A percentile compares a stretch with the other conserved stretches of the same genome.
phyloP scores from a whole-genome alignment of 2,888 invertebrate genomes.

The Onchidella celtica region DNA sequence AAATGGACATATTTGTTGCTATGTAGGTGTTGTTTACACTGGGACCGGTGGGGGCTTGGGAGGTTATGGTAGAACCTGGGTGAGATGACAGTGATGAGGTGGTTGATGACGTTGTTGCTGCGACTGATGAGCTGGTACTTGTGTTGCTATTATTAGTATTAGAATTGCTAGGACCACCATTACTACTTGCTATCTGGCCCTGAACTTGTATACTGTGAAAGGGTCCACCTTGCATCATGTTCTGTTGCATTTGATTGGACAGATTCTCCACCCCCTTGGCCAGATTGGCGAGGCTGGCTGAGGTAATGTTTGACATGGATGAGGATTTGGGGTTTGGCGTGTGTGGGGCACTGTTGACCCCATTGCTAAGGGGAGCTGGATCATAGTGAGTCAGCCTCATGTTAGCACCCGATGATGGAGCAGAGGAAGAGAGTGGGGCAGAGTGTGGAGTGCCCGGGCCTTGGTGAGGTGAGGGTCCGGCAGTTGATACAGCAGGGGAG shows the following conservation, averaged over 20 bases:
- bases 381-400: constrained; percentile 76
- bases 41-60: constrained; percentile 11
- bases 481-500: constrained; percentile 67
- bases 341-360: constrained; percentile 55
- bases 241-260: constrained; percentile 79
- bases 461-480: constrained; percentile 54
- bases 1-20: constrained; percentile 34
- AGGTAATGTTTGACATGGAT: constrained; percentile 78
- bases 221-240: constrained; percentile 80
- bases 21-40: constrained; percentile 42
- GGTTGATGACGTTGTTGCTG: constrained; percentile 7
- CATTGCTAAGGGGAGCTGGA: constrained; percentile 60
- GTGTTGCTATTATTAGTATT: not conserved
- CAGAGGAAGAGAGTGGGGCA: constrained; percentile 25
- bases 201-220: constrained; percentile 80
- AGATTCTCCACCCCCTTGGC: constrained; percentile 79
- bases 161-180: not conserved
- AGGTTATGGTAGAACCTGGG: not conserved
- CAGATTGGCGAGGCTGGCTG: constrained; percentile 78
- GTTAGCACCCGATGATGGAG: constrained; percentile 70
- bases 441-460: constrained; percentile 58
- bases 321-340: constrained; percentile 53
- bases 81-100: constrained; percentile 8
- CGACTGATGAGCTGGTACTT: not conserved
- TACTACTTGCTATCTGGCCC: constrained; percentile 63